Evolutionary conservation across 2,113 vertebrate species (phyloP).

Genomic region (Trematomus loennbergii): DNA sequence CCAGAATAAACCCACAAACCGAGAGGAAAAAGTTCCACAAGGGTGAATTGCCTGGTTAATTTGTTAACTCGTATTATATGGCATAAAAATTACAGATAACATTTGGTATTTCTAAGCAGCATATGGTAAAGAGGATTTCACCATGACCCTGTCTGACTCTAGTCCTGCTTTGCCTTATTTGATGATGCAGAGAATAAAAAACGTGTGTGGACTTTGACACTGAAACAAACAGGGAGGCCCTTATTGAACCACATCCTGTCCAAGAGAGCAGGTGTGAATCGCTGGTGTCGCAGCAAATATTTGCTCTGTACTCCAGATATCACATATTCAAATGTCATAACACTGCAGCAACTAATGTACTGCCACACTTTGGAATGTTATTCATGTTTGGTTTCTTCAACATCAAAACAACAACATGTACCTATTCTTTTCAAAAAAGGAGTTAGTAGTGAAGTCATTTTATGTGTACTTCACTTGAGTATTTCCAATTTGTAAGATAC

Average conservation of each 20-base stretch:
- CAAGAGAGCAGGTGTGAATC: not conserved
- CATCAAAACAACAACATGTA: too few relatives aligned
- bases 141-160: not conserved
- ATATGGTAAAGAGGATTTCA: too few relatives aligned
- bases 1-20: too few relatives aligned
- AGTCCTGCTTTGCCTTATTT: slow-evolving; percentile 4
- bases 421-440: not conserved
- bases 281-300: not conserved
- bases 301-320: not conserved
- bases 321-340: not conserved
- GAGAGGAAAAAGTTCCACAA: not conserved
- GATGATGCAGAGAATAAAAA: not conserved
- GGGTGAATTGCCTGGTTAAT: not conserved
- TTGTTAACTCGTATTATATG: not conserved
- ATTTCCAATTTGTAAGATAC: too few relatives aligned
- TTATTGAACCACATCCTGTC: not conserved
- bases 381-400: too few relatives aligned
- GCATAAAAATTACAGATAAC: not conserved
- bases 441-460: too few relatives aligned
- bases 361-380: not conserved
- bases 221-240: slow-evolving; percentile 1
- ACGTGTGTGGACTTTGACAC: slow-evolving; percentile 31
- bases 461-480: too few relatives aligned
- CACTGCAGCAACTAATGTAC: not conserved
- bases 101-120: not conserved